Percentiles rank a stretch among this genome's conserved stretches.
These are phyloP conservation scores for Branchipolynoe longqiensis DNA, from an alignment of 2,888 invertebrate genomes.

Conservation along the genomic window DNA sequence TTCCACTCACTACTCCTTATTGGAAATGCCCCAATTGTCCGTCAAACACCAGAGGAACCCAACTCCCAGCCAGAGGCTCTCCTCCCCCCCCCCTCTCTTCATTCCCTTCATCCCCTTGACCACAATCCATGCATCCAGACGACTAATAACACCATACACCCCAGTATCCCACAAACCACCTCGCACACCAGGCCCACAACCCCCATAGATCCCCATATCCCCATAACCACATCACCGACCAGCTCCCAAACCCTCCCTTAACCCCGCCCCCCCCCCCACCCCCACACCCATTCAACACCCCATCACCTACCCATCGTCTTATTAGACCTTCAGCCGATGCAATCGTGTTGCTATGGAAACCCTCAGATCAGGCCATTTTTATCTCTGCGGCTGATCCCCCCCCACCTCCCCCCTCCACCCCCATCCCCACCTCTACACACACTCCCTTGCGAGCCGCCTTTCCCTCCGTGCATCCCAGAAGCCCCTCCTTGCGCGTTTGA, in stretches of 20 bases:
- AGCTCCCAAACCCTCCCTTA: not conserved
- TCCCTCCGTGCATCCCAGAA: not conserved
- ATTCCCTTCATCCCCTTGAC: too few relatives aligned
- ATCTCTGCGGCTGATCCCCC: not conserved
- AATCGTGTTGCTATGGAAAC: conserved; percentile 22
- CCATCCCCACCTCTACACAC: too few relatives aligned
- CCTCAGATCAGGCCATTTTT: conserved; percentile 3
- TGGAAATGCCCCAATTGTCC: too few relatives aligned
- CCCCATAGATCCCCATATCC: too few relatives aligned
- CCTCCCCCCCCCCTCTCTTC: too few relatives aligned
- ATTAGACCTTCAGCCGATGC: conserved; percentile 1
- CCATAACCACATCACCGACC: not conserved
- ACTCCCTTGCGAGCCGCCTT: not conserved
- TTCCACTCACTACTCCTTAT: too few relatives aligned
- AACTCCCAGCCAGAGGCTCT: too few relatives aligned
- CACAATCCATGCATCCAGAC: too few relatives aligned
- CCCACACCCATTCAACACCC: not conserved
- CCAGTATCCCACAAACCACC: too few relatives aligned
- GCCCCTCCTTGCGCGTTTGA: not conserved
- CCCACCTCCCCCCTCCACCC: not conserved
- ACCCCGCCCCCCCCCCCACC: not conserved
- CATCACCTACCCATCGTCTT: not conserved
- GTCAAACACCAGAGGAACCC: too few relatives aligned
- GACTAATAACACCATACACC: too few relatives aligned
- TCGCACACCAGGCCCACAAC: too few relatives aligned